A percentile compares a stretch with the other conserved stretches of the same genome.
phyloP scores from a whole-genome alignment of 2,888 invertebrate species.

The Nomada lathburiana region DNA sequence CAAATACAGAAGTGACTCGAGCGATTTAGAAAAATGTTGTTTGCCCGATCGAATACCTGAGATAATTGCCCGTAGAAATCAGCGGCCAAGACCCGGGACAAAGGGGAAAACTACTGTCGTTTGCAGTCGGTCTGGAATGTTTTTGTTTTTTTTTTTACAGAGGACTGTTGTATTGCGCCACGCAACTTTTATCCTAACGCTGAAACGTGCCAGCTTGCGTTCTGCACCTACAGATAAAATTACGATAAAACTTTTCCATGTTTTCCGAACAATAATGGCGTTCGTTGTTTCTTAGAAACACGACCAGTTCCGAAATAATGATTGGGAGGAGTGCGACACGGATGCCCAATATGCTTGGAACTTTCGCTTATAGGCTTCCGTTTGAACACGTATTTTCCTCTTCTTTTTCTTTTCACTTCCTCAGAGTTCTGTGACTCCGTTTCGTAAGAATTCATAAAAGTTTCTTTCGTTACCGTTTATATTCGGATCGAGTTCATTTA shows the following conservation, averaged over 20 bases:
- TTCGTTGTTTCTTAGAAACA: not conserved
- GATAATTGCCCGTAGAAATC: not conserved
- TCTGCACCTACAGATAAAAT: constrained; percentile 29
- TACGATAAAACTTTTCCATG: constrained; percentile 38
- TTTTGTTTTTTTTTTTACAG: constrained; percentile 7
- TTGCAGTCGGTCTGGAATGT: not conserved
- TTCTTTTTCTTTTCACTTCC: too few species aligned
- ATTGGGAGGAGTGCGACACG: constrained; percentile 5
- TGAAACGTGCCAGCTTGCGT: not conserved
- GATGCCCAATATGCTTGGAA: too few species aligned
- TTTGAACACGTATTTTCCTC: too few species aligned
- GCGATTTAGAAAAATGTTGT: not conserved
- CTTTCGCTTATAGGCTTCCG: too few species aligned
- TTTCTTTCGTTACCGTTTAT: too few species aligned
- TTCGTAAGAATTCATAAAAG: too few species aligned
- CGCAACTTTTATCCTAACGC: constrained; percentile 22
- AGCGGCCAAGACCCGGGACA: not conserved
- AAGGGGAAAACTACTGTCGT: constrained; percentile 4
- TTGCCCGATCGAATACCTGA: not conserved
- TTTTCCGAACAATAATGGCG: constrained; percentile 18
- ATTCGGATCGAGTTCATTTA: too few species aligned
- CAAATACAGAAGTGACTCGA: not conserved
- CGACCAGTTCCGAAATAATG: not conserved
- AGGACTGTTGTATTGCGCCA: not conserved
- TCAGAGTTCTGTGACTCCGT: too few species aligned